Base-by-base conservation (phyloP, 2,888 invertebrate species). In the Campaea margaritaria region DNA sequence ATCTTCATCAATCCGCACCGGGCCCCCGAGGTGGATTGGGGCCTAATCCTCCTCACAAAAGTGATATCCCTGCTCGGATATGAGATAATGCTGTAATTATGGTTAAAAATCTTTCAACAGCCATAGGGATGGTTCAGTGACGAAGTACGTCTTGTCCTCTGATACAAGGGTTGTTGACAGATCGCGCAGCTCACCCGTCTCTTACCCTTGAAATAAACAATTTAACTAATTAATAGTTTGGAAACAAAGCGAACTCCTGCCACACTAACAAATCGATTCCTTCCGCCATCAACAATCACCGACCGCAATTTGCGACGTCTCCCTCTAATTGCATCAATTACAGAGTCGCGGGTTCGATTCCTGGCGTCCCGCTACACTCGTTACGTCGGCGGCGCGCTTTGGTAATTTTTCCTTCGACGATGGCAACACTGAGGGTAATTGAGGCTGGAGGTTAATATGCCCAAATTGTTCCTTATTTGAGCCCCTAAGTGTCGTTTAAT, bases 281-380 rank as follows among this genome's bases (percentile, higher is more conserved):
- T 9, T 31, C 13, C 36, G n/a, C 31, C 50, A 38, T 65, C 73
- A 68, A 68, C 74, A 70, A 69, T 59, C 71, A 64, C n/a, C 68
- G 67, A 62, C 72, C 72, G 69, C 78, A 76, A 66, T 74, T 69
- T 57, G 51, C 61, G 52, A 63, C 57, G 48, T 68, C 62, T 69
- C 75, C 77, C 73, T 68, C 74, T 87, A 87, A 88, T 88, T 86
- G 82, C 80, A 81, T 85, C 83, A 88, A 87, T 87, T 86, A 84
- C 74, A 62, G 62, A 53, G 69, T 67, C 65, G 63, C 60, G 65
- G 50, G 62, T 69, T 69, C 63, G 64, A 66, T 64, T 65, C 70
- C 64, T 62, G 66, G 55, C 66, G 47, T 62, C 62, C 68, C 64
- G 65, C 71, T 72, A 71, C 61, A 46, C 57, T 65, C 63, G 67